Evolutionary conservation across 2,888 invertebrate species (phyloP), one percentile per base, ranked within the genome.

Genomic region (Sphaerophoria rueppellii): DNA sequence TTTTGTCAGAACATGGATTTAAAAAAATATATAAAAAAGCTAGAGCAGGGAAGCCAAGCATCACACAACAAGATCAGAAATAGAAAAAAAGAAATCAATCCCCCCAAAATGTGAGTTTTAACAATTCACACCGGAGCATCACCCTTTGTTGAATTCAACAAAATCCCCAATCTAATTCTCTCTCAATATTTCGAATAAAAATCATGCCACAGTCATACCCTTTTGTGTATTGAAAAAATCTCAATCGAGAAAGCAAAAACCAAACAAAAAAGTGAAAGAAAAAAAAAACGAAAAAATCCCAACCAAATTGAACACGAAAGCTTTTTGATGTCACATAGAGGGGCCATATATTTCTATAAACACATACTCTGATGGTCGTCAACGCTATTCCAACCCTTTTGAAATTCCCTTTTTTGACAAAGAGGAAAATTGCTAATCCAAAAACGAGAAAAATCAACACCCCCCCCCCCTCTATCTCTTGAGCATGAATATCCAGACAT

Each of bases 91-190:
- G 24, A 24, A 24, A 24, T 24, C 24, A 24, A 24, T 24, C 24
- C 24, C 24, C 24, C 24, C 24, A 24, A 24, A 24, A 24, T 24
- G 24, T 24, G 24, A 24, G 24, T 24, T 24, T 24, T 24, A 24
- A 24, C 24, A 24, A 24, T 24, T 24, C 24, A 24, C 24, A 24
- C 24, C 24, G 24, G 24, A 24, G 24, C 24, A 24, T 24, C 24
- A 24, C 24, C 24, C 24, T 24, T 24, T 24, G 24, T 24, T 24
- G 24, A 24, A 24, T 24, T 24, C 24, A 24, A 24, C 24, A 24
- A 75, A 79, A 79, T 79, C 74, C 24, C 58, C 35, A 54, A n/a
- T 79, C 55, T 75, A 83, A 83, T 75, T 74, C 55, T 57, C 55
- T 57, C 46, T 70, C 61, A 52, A 70, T 78, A 78, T 74, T 82